Base-by-base conservation (phyloP, 2,797 vertebrate species). In the Etheostoma nigrum region DNA sequence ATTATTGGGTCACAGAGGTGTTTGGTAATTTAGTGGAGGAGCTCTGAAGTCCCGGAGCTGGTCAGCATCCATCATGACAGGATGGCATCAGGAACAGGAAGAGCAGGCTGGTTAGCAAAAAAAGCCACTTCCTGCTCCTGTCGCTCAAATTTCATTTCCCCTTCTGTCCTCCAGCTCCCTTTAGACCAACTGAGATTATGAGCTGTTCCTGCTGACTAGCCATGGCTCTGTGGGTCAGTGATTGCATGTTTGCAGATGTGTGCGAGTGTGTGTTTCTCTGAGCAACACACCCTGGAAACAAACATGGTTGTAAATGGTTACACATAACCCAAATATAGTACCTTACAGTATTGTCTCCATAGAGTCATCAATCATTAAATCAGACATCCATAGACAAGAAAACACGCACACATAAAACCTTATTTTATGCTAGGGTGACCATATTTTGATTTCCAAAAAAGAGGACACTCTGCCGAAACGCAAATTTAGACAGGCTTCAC, bases 21-120 rank as follows among this genome's bases (percentile, higher is more conserved):
- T 65, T 74, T 57, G 18, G 72, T 82, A 79, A 86, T 81, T 79
- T 82, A 78, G 60, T 40, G n/a, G 49, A 48, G 49, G 45, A 72
- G 72, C 67, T 52, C 58, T 9, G 48, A 74, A 78, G 80, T 85
- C 65, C 45, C 19, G 1, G 12, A 68, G 42, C 52, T 78, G 70
- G 69, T 81, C 82, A 76, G 65, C 45, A 73, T 76, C 21, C 52
- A 48, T 27, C n/a, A 58, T 74, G 69, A 81, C 70, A 82, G 47
- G 70, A 78, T 70, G 44, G 47, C 59, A 65, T 18, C 21, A 72
- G 58, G 42, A 61, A 33, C 40, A 66, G 42, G 57, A 49, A 61
- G 59, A 81, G 69, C 21, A 30, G 54, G 53, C 52, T 21, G 19
- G 57, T 66, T 60, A 74, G 36, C 11, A 19, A 59, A 72, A 42